A percentile compares a stretch with the other conserved stretches of the same genome.
These are phyloP conservation scores for Phrynocephalus versicolor DNA, from an alignment of 2,113 vertebrate species.

Conservation along the genomic window DNA sequence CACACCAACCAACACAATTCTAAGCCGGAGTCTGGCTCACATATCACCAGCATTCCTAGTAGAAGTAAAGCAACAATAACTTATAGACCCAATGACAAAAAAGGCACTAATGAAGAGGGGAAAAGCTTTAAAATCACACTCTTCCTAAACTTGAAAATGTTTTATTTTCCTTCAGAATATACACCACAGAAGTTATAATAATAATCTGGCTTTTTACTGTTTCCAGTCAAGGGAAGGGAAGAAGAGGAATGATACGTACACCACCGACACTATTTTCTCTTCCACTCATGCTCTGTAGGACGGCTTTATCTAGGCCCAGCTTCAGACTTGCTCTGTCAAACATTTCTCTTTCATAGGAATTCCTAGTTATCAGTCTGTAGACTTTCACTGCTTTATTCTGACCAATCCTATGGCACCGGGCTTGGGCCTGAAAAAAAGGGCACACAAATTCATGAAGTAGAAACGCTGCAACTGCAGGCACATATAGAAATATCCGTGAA, in stretches of 20 bases:
- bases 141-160: not conserved
- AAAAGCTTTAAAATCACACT: not conserved
- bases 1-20: not conserved
- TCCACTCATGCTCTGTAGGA: slow-evolving; percentile 98
- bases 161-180: not conserved
- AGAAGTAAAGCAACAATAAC: not conserved
- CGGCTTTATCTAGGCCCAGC: slow-evolving; percentile 95
- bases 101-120: not conserved
- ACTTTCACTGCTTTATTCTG: slow-evolving; percentile 99
- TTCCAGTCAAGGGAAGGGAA: too few relatives aligned
- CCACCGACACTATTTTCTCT: slow-evolving; percentile 93
- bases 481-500: not conserved
- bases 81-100: not conserved
- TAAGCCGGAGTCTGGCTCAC: not conserved
- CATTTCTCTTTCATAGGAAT: slow-evolving; percentile 97
- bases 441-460: not conserved
- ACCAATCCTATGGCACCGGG: slow-evolving; percentile 96
- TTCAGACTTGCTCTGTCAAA: slow-evolving; percentile 98
- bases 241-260: slow-evolving; percentile 75
- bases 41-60: not conserved
- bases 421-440: slow-evolving; percentile 87
- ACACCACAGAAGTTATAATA: not conserved
- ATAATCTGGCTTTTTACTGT: not conserved
- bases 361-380: slow-evolving; percentile 95
- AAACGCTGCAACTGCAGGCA: not conserved